Conservation (phyloP, 2,113 vertebrate species). For the Todiramphus chloris region DNA sequence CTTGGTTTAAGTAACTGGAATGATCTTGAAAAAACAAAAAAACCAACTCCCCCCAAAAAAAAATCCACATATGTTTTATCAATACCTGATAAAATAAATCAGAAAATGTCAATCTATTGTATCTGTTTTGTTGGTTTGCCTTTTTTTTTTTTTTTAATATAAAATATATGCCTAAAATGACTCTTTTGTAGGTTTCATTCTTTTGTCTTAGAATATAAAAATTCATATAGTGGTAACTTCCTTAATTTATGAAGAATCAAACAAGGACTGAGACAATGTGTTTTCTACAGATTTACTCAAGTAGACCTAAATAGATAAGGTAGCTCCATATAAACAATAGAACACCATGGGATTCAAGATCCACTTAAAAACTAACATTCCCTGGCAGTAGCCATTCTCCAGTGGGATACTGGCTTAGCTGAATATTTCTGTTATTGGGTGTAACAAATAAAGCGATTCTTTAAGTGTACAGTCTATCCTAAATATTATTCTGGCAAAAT, state of each 20-base stretch:
- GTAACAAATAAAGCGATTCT: not conserved
- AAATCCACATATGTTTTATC: no score
- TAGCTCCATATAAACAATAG: not conserved
- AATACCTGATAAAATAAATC: not conserved
- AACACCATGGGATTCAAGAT: not conserved
- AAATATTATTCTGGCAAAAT: not conserved
- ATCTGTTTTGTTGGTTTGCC: no score
- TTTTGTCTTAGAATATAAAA: not conserved
- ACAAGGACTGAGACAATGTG: not conserved
- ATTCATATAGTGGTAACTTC: not conserved
- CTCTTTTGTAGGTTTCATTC: not conserved
- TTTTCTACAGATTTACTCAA: not conserved
- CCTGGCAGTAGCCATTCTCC: not conserved
- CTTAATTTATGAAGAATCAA: not conserved
- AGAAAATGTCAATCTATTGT: not conserved
- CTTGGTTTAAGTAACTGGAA: not conserved
- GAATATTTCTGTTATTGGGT: not conserved
- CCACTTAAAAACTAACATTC: not conserved
- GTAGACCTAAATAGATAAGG: not conserved
- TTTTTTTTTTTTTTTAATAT: not conserved
- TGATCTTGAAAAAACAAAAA: not conserved
- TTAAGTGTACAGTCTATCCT: not conserved
- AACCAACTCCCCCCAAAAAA: no score
- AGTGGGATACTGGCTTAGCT: accelerated
- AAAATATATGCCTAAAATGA: not conserved